Percentiles rank a stretch among this genome's conserved stretches.
phyloP scores from a whole-genome alignment of 2,113 vertebrate species.

The Odocoileus virginianus region DNA sequence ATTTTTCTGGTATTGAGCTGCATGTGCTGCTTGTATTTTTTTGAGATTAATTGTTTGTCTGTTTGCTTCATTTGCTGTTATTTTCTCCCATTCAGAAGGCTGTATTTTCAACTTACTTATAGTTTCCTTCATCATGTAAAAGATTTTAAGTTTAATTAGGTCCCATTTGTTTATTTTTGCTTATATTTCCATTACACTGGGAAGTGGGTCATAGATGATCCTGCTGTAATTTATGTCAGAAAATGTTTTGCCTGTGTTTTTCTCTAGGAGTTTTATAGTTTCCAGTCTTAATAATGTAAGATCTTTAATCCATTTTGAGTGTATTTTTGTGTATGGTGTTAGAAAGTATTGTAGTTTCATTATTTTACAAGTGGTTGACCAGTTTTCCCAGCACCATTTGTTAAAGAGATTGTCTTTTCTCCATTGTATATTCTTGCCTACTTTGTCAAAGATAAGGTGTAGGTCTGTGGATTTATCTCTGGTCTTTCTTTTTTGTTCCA shows the following conservation, averaged over 20 bases:
- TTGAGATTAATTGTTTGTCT: not conserved
- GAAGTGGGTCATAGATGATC: not conserved
- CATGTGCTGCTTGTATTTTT: not conserved
- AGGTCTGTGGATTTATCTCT: not conserved
- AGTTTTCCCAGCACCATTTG: not conserved
- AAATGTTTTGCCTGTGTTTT: not conserved
- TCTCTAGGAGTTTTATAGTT: not conserved
- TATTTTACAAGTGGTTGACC: not conserved
- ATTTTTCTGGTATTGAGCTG: not conserved
- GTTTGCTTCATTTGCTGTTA: not conserved
- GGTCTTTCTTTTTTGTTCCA: not conserved
- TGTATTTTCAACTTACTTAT: not conserved
- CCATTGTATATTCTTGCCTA: not conserved
- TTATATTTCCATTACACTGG: not conserved
- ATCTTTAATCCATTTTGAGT: not conserved
- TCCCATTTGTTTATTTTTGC: not conserved
- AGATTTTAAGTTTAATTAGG: not conserved
- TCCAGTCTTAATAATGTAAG: not conserved
- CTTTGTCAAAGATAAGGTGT: not conserved
- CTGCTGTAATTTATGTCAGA: not conserved
- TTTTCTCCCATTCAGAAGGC: not conserved
- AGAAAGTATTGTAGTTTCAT: not conserved
- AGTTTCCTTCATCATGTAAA: not conserved
- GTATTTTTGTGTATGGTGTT: not conserved
- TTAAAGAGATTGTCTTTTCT: not conserved